Base-by-base conservation (phyloP, 2,888 invertebrate species). In the Iphiclides podalirius region DNA sequence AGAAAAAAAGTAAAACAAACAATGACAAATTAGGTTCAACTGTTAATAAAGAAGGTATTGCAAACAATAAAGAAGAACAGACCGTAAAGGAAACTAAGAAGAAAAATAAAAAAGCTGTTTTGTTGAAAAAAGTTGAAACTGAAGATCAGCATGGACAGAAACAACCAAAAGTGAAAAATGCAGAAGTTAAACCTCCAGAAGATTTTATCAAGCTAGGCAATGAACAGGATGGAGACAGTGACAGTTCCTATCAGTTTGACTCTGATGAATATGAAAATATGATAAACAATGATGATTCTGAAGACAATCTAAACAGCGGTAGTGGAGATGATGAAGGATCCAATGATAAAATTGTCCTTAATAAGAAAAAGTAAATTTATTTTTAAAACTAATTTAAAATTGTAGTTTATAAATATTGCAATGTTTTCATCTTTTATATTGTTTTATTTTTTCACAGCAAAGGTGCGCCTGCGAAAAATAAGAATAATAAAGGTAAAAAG, bases 181-280 rank as follows among this genome's bases (percentile, higher is more conserved):
- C 71, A 23, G 76, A 75, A 50, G 70, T 77, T 1, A 74, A 75
- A 47, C 64, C 66, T 33, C 60, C 66, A 23, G 72, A 73, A 51
- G 69, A 80, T 34, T 85, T 79, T 44, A 75, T 84, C 4, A 68
- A 67, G 52, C 49, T 83, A 23, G 54, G 58, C 33, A 57, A 69
- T 47, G 66, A 71, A 9, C 60, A 67, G 14, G 69, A 61, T 34
- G 61, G 54, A 48, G 75, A 78, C 8, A 75, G 75, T 70, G 82
- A 82, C 43, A 71, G 72, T 34, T 68, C 73, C 7, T 58, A 67
- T 12, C 72, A 68, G 3, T 85, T 85, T 70, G 78, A 85, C 61
- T 84, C 83, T 9, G 86, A 85, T 70, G 84, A 75, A 48, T 86
- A 70, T 75, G 78, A 79, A 15, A 79, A 76, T 45, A 62, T 74